Base-by-base conservation (phyloP, 2,797 vertebrate species). In the Enteromius fasciolatus region DNA sequence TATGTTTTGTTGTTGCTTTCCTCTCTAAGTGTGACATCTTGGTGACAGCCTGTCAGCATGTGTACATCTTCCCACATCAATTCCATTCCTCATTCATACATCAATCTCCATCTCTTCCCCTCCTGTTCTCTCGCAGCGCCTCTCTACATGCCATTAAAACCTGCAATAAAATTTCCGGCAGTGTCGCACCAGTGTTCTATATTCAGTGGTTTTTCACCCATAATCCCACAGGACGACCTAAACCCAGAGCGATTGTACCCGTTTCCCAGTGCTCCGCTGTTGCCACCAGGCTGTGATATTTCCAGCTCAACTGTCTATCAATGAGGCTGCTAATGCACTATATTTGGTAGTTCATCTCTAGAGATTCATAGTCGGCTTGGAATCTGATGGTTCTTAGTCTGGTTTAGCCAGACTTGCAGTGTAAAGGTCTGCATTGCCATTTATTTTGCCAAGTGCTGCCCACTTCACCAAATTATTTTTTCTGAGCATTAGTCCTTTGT, bases 91-190 rank as follows among this genome's bases (percentile, higher is more conserved):
- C 39, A 36, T 82, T 78, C 67, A 46, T 78, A 44, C 59, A 83
- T 82, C 64, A 48, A 76, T 83, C 52, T 80, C 52, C 66, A 66
- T 77, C 48, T 83, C 63, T 72, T 10, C 23, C 86, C 78, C 46
- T 85, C 84, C 87, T 86, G 86, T 14, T 85, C 87, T 88, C 84
- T 90, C 81, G 81, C 82, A 88, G 75, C 82, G 85, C 41, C 64
- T 41, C 67, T 73, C 73, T 44, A 33, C n/a, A 48, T 76, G 50
- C 63, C 10, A 64, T 44, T 81, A 76, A 83, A 72, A 82, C 63
- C 63, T 81, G 81, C 64, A 77, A 70, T 76, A 61, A 77, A 12
- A 59, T 25, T 76, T 25, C 73, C 63, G 25, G 64, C 52, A 52
- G 80, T 36, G 74, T 77, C 39, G 15, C 74, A 68, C 81, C 8